Percentiles rank a stretch among this genome's conserved stretches.
Conservation (phyloP, 1,140 invertebrate species). For the Idris sp. region DNA sequence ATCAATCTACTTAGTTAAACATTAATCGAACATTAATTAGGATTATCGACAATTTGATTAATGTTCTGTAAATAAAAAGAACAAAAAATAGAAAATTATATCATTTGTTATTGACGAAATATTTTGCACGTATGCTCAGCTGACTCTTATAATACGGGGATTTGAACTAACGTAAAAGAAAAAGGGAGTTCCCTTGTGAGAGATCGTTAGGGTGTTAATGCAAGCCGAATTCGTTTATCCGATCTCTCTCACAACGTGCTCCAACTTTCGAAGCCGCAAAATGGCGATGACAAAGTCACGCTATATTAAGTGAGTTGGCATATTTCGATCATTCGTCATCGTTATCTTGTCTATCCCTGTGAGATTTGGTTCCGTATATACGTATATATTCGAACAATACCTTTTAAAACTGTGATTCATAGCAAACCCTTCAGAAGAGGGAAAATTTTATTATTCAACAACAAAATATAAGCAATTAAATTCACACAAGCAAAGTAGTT, state of each 20-base stretch:
- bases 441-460: no score
- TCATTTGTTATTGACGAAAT: constrained; percentile 41
- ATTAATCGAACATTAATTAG: no score
- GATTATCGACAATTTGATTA: no score
- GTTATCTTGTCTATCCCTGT: constrained; percentile 58
- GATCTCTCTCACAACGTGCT: constrained; percentile 48
- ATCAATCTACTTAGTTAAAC: no score
- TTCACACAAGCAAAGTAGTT: no score
- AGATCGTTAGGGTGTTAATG: constrained; percentile 55
- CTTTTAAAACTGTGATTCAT: constrained; percentile 47
- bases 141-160: constrained; percentile 51
- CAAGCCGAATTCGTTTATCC: constrained; percentile 49
- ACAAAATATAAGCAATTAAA: no score
- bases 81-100: constrained; percentile 17
- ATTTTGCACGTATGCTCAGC: constrained; percentile 33
- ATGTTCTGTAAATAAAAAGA: no score
- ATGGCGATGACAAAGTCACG: constrained; percentile 63
- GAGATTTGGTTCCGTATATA: constrained; percentile 55
- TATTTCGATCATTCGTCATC: constrained; percentile 63
- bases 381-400: constrained; percentile 53
- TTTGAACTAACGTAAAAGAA: constrained; percentile 56
- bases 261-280: constrained; percentile 52
- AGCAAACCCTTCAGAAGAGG: no score
- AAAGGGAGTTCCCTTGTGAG: constrained; percentile 43
- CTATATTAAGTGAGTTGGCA: constrained; percentile 63